Evolutionary conservation across 1,140 invertebrate species (phyloP), one percentile per base, ranked within the genome.

Genomic region (Drosophila nigromelanica): DNA sequence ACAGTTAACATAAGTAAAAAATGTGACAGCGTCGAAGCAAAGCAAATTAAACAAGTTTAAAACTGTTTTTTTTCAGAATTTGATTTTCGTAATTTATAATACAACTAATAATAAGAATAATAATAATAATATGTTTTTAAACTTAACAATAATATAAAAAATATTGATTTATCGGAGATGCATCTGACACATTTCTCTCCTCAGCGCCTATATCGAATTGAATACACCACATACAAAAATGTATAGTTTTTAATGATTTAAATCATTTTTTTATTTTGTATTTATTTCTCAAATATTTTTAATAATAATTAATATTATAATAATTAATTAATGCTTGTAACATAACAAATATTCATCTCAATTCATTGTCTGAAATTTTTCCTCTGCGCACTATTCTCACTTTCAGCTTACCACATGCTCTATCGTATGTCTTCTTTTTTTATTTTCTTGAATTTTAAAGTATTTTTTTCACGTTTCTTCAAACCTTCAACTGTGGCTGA

Each of bases 221-320:
- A 72, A 58, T 67, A 73, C 14, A 68, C 55, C 51, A 59, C 24
- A 60, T 56, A 51, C 45, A 50, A 73, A 73, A 55, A 39, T 72
- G 51, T 72, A 45, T 72, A 70, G 52, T 66, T 42, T 74, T 89
- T 63, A 81, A 80, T 89, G 82, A 87, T 87, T 87, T 68, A 80
- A 87, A 87, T 87, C 82, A 87, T 83, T 72, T 63, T 80, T 80
- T 76, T 89, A 83, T 83, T 89, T 89, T 83, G 62, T 89, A 71
- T 89, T 89, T 89, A 89, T 89, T 89, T 89, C 83, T 89, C 83
- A 89, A 89, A 89, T 89, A 89, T 89, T 89, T 89, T 89, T 85
- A 89, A 89, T 89, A 86, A 86, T 86, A 89, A 89, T 89, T 89
- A 89, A 87, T 87, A 83, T 89, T 89, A 89, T 89, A 89, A 89